Percentiles rank a stretch among this genome's conserved stretches.
These are phyloP conservation scores for Leptopilina drosophilae DNA, from an alignment of 2,888 invertebrate genomes.

Conservation along the genomic window DNA sequence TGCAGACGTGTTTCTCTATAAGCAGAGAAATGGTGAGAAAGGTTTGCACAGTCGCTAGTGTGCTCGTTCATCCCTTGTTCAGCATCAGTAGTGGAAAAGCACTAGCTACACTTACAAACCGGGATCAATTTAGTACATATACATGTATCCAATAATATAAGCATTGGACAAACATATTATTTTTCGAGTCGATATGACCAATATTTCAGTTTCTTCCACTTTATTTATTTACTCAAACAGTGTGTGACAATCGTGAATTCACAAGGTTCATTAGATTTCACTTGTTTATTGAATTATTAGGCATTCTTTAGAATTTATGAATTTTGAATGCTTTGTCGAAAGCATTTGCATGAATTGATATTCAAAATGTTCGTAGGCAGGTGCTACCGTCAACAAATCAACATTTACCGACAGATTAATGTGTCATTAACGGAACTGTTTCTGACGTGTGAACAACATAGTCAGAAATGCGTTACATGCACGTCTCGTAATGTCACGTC, in stretches of 20 bases:
- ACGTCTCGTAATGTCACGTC: neutral
- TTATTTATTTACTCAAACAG: too few species aligned
- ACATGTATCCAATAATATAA: too few species aligned
- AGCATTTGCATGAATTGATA: neutral
- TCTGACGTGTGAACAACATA: conserved; percentile 61
- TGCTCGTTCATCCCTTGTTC: neutral
- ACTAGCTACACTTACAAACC: neutral
- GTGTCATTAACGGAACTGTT: conserved; percentile 67
- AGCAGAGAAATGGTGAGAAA: neutral
- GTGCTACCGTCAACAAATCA: conserved; percentile 42
- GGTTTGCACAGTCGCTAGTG: neutral
- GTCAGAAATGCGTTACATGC: conserved; percentile 9
- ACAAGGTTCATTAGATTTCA: too few species aligned
- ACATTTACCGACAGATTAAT: conserved; percentile 60
- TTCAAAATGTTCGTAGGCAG: conserved; percentile 41
- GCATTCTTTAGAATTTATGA: too few species aligned
- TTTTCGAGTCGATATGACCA: too few species aligned
- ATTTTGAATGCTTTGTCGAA: too few species aligned
- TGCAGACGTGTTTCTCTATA: conserved; percentile 26
- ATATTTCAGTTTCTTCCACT: too few species aligned
- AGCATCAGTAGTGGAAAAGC: neutral
- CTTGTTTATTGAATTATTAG: too few species aligned
- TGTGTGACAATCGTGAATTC: too few species aligned
- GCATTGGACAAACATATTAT: too few species aligned
- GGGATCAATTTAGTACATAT: conserved; percentile 26